Evolutionary conservation across 2,797 vertebrate species (phyloP).

Genomic region (Poeciliopsis infans): DNA sequence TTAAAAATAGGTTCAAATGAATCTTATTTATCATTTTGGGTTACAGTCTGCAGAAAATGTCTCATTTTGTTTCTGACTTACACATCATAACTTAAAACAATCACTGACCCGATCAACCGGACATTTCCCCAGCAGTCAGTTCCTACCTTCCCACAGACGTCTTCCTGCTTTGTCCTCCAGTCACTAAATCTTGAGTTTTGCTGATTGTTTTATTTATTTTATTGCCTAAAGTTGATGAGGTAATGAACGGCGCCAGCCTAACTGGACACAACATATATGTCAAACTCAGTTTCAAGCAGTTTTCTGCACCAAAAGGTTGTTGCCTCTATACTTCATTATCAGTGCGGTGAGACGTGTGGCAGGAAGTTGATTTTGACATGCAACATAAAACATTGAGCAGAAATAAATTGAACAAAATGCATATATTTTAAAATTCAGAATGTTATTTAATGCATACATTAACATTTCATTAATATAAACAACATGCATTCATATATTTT

Average conservation of each 20-base stretch:
- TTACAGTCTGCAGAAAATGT: not conserved
- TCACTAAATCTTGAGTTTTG: not conserved
- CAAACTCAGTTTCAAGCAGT: not conserved
- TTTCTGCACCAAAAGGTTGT: not conserved
- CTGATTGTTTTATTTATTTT: not conserved
- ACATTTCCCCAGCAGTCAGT: not conserved
- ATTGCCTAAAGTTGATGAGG: not conserved
- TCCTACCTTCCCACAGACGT: not conserved
- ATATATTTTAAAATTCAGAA: not conserved
- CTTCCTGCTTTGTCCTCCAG: not conserved
- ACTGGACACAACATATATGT: not conserved
- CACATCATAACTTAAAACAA: not conserved
- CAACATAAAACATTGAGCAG: not conserved
- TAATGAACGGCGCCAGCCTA: not conserved
- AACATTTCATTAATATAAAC: not conserved
- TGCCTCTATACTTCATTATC: not conserved
- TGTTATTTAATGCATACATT: not conserved
- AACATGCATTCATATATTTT: not conserved
- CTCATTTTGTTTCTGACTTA: not conserved
- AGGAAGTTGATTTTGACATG: not conserved
- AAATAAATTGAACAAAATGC: not conserved
- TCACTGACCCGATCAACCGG: not conserved
- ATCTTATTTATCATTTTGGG: no score
- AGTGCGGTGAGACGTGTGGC: not conserved
- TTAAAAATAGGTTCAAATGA: not conserved